Evolutionary conservation across 2,113 vertebrate species (phyloP).

Genomic region (Globicephala melas): DNA sequence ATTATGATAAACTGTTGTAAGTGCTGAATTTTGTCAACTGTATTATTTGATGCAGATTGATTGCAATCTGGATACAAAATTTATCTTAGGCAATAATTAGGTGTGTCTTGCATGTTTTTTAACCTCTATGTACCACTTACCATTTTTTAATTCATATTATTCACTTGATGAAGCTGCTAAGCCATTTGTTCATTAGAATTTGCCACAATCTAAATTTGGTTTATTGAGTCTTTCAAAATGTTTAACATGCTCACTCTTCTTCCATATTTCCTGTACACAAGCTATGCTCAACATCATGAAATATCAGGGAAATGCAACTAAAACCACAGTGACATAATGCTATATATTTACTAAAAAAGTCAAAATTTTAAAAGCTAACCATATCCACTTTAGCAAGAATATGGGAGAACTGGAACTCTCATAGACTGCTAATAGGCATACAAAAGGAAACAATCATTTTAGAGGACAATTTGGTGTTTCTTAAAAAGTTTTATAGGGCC

Average conservation of each 20-base stretch:
- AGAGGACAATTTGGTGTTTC: not conserved
- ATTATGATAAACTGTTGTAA: not conserved
- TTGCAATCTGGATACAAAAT: not conserved
- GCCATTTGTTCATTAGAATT: not conserved
- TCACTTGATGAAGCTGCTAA: not conserved
- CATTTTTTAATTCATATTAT: not conserved
- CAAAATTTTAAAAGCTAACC: not conserved
- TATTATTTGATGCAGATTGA: not conserved
- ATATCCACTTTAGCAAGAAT: not conserved
- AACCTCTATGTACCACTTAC: not conserved
- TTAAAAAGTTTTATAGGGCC: too few species aligned
- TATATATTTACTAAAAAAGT: not conserved
- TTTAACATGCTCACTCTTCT: not conserved
- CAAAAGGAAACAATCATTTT: not conserved
- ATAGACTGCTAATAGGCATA: not conserved
- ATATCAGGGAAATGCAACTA: not conserved
- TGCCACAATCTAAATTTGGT: not conserved
- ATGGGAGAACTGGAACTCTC: not conserved
- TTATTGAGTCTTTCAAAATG: not conserved
- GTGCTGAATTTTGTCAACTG: not conserved
- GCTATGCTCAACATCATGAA: not conserved
- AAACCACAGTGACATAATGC: not conserved
- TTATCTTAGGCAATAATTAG: not conserved
- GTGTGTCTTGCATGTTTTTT: not conserved
- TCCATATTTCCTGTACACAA: too few species aligned